Evolutionary conservation across 2,113 vertebrate genomes (phyloP).

Genomic region (Sinocyclocheilus grahami): DNA sequence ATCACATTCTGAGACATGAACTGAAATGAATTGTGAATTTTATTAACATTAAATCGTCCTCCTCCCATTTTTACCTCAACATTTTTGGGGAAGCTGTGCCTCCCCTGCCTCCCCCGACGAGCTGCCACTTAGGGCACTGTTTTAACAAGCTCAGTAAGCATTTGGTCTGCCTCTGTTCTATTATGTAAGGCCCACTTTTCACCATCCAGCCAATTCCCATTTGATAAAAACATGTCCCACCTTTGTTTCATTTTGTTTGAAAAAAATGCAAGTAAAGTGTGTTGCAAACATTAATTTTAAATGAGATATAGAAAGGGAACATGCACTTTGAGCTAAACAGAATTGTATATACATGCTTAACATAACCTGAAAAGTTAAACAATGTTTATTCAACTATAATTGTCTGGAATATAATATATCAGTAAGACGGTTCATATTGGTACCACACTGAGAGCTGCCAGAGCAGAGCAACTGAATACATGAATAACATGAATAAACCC

Average conservation of each 20-base stretch:
- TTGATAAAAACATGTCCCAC: not conserved
- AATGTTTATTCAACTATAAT: not conserved
- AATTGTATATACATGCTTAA: not conserved
- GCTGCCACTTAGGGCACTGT: not conserved
- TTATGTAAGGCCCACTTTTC: too few species aligned
- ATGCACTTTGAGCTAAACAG: not conserved
- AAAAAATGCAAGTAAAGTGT: not conserved
- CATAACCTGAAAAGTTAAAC: not conserved
- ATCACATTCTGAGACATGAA: too few species aligned
- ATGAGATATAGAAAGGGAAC: not conserved
- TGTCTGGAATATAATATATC: not conserved
- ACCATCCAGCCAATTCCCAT: not conserved
- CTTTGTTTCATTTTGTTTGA: not conserved
- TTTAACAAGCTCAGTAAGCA: not conserved
- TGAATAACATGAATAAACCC: not conserved
- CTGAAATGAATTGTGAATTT: too few species aligned
- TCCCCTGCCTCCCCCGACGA: too few species aligned
- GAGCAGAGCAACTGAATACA: not conserved
- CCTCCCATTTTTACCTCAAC: too few species aligned
- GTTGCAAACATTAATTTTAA: not conserved
- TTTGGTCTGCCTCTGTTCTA: too few species aligned
- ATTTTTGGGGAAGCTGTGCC: too few species aligned
- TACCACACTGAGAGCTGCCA: not conserved
- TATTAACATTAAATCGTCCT: too few species aligned
- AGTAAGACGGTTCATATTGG: not conserved